Evolutionary conservation across 2,797 vertebrate genomes (phyloP), one percentile per base, ranked within the genome.

Genomic region (Halcyon badia): DNA sequence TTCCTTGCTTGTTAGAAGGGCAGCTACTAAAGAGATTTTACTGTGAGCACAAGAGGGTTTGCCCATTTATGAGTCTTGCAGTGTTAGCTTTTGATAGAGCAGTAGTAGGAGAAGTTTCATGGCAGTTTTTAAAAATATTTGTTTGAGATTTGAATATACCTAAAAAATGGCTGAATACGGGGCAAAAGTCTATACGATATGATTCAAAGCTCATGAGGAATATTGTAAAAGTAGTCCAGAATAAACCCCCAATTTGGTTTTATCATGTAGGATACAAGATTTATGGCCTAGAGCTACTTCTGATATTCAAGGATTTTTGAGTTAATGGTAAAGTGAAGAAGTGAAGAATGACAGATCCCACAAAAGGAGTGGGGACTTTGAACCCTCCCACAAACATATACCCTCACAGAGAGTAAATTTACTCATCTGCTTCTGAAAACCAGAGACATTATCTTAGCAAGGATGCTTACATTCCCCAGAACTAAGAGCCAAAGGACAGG

Each of bases 191-290:
- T 68, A 20, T 4, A 69, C 24, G 7, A 48, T 54, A 49, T 31
- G 49, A 69, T 37, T 71, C 33, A 90, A 81, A 73, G 8, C 10
- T 93, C 24, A 54, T 6, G 11, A 83, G 39, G 28, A 92, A 57
- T 65, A 82, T 2, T 75, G 26, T 37, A 54, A 79, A 82, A 82
- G 9, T n/a, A 65, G 79, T 54, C 44, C 51, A n/a, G 16, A 87
- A 79, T 64, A 87, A 56, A 96, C 70, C 64, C 30, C 14, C 25
- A 41, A 82, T 65, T 65, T 84, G 11, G 9, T 54, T 20, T 56
- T 70, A 70, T 20, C 33, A 73, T 19, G 8, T 30, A 56, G 18
- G 3, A 6, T 49, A 44, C 0, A 0, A 84, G 33, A 52, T 57
- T 10, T 5, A 87, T 49, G 30, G 30, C 18, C 28, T 64, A 49